These are phyloP conservation scores for Psilopsiagon aymara DNA, from an alignment of 2,113 vertebrate species.

Conservation along the genomic window DNA sequence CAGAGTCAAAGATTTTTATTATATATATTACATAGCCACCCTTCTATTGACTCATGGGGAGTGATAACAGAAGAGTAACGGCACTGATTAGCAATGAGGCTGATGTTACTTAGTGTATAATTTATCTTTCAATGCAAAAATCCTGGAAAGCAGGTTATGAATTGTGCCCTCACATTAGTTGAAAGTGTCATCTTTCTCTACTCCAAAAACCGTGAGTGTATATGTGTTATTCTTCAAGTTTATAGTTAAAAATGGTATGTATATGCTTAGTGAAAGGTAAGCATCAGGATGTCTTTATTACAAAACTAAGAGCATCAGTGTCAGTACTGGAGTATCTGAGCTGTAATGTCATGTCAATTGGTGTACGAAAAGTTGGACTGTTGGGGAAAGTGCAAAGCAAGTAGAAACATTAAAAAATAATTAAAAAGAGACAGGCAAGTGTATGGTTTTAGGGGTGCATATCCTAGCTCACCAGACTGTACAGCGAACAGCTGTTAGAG, in stretches of 20 bases:
- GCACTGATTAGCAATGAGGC: background rate
- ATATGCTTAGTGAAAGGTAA: background rate
- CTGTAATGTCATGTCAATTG: background rate
- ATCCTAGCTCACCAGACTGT: background rate
- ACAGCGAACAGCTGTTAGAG: background rate
- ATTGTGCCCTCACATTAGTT: background rate
- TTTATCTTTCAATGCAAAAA: background rate
- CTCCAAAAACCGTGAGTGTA: rapidly evolving
- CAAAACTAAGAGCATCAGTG: background rate
- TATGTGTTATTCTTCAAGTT: background rate
- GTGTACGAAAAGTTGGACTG: background rate
- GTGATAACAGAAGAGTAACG: background rate
- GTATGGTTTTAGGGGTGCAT: background rate
- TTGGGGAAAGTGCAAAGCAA: rapidly evolving
- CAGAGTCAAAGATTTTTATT: background rate
- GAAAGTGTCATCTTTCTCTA: background rate
- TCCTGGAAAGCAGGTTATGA: background rate
- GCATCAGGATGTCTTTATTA: background rate
- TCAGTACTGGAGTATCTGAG: background rate
- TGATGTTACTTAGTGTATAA: background rate
- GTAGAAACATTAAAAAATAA: background rate
- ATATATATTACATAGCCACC: background rate
- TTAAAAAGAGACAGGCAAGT: background rate
- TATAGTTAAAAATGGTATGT: background rate
- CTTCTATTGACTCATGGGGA: background rate